Percentiles rank a stretch among this genome's conserved stretches.
phyloP scores from a whole-genome alignment of 2,888 invertebrate genomes.

The Melanophora roralis region DNA sequence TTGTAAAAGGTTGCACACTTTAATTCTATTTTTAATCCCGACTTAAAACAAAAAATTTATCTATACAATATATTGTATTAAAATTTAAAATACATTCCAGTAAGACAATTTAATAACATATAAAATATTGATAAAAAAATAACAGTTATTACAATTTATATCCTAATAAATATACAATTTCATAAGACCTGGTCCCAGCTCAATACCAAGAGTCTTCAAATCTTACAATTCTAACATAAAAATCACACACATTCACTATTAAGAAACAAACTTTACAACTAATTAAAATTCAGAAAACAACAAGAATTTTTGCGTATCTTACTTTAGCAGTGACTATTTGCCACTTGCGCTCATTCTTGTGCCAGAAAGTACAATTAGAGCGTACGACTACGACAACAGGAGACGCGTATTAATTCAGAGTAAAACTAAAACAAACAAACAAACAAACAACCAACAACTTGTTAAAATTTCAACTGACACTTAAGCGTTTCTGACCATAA shows the following conservation, averaged over 20 bases:
- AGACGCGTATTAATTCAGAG: background rate
- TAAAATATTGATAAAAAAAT: too few relatives aligned
- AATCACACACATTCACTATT: background rate
- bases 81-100: conserved; percentile 13
- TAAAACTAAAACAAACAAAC: background rate
- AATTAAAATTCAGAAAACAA: conserved; percentile 50
- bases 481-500: conserved; percentile 72
- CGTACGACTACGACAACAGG: background rate
- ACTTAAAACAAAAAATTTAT: conserved; percentile 15
- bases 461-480: conserved; percentile 70
- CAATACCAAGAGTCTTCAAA: background rate
- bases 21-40: conserved; percentile 25
- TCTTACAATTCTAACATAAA: conserved; percentile 33
- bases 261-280: conserved; percentile 21
- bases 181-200: conserved; percentile 38
- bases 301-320: conserved; percentile 50
- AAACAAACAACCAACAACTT: conserved; percentile 54
- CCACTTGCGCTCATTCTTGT: conserved; percentile 7
- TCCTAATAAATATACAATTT: conserved; percentile 35
- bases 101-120: too few relatives aligned
- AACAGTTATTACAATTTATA: conserved; percentile 5
- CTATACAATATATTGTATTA: conserved; percentile 29
- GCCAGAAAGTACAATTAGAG: conserved; percentile 1
- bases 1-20: too few relatives aligned
- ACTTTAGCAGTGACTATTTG: background rate